These are phyloP conservation scores for Fistularia tabacaria DNA, from an alignment of 2,797 vertebrate genomes.

Conservation along the genomic window DNA sequence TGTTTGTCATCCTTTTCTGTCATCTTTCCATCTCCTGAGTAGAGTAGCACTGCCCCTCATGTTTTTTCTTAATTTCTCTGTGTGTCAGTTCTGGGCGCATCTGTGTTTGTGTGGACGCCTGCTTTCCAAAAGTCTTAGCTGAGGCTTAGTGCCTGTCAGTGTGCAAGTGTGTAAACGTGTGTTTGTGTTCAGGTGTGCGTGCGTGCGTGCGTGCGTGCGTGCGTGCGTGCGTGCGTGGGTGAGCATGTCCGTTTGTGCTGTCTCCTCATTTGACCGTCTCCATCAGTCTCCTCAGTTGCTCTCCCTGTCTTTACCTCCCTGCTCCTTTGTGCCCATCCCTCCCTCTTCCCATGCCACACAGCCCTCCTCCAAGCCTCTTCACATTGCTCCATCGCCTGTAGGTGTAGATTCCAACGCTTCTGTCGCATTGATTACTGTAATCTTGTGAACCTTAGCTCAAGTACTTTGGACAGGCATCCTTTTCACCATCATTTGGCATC, in stretches of 20 bases:
- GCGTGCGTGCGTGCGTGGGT: conserved; percentile 18
- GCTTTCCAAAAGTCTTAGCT: background rate
- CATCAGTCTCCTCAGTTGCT: conserved; percentile 67
- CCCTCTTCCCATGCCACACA: conserved; percentile 44
- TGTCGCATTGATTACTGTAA: conserved; percentile 22
- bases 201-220: conserved; percentile 13
- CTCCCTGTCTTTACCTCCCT: conserved; percentile 44
- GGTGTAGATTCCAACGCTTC: conserved; percentile 43
- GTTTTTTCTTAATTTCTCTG: conserved; percentile 50
- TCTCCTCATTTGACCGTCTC: conserved; percentile 57
- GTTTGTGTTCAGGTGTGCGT: background rate
- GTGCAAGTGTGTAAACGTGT: background rate
- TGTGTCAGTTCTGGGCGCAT: conserved; percentile 64
- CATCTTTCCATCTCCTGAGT: conserved; percentile 52
- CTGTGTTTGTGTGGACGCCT: conserved; percentile 32
- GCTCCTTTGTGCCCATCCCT: conserved; percentile 28
- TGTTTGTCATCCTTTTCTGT: conserved; percentile 51
- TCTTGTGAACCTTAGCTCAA: conserved; percentile 20
- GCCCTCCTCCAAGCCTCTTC: conserved; percentile 21
- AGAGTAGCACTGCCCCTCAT: conserved; percentile 53
- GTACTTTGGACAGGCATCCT: conserved; percentile 18
- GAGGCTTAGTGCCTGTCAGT: background rate
- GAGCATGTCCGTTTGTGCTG: conserved; percentile 45
- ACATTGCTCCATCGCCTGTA: conserved; percentile 44
- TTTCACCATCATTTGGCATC: no score